Evolutionary conservation across 2,797 vertebrate genomes (phyloP), one percentile per base, ranked within the genome.

Genomic region (Leucoraja ocellata): DNA sequence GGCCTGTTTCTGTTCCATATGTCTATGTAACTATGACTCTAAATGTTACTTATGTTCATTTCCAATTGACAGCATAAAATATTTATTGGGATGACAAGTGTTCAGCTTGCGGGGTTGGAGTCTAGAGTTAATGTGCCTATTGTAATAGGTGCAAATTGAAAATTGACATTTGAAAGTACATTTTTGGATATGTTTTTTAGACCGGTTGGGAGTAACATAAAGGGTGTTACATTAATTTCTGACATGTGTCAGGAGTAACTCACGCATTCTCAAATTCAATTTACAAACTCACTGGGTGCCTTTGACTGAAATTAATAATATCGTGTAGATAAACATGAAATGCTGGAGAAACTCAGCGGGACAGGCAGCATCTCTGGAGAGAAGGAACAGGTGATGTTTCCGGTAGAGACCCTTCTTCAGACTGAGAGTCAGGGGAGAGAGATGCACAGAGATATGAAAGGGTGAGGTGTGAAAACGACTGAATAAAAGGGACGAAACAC

Each of bases 111-210:
- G 28, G 61, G 7, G 58, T 61, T 18, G 13, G 63, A 28, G 28
- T 61, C 10, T 61, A 23, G 23, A 61, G 13, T 84, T 9, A 83
- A 23, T 84, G 3, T 63, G 25, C 4, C 58, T 86, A 63, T 86
- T 86, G 28, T 28, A 65, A 63, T 86, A 63, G n/a, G 11, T 18
- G 28, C 58, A 86, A 86, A 86, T 63, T 65, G 58, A 86, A 86
- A n/a, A 11, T 86, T 86, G 58, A 86, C 58, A 63, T 86, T 86
- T 86, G 28, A 86, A 86, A 86, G 13, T 86, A 86, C 10, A 32
- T 86, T 63, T 86, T n/a, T 28, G n/a, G 25, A 65, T 16, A 84
- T 10, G 23, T 13, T 61, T 58, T 28, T n/a, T 10, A 58, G 61
- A n/a, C 81, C 23, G 61, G 46, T 61, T 11, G 21, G n/a, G 46